These are phyloP conservation scores for Cyanistes caeruleus DNA, from an alignment of 2,113 vertebrate species.

Conservation along the genomic window DNA sequence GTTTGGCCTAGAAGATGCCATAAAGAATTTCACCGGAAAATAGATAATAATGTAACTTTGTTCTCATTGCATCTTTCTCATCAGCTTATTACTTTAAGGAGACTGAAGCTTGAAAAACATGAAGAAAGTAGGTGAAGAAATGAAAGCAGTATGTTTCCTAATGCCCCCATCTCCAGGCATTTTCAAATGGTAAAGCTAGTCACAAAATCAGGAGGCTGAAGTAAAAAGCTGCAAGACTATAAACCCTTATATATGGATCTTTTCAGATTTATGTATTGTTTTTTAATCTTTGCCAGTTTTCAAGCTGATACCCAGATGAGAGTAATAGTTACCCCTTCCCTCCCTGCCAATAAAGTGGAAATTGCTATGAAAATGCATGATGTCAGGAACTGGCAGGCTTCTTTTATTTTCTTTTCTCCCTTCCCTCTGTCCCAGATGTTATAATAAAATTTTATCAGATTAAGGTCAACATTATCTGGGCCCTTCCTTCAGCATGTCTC, in stretches of 20 bases:
- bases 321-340: neutral
- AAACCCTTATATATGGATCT: neutral
- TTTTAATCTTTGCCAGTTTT: neutral
- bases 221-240: neutral
- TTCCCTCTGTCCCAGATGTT: neutral
- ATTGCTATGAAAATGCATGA: neutral
- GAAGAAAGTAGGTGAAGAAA: neutral
- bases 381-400: neutral
- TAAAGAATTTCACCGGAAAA: neutral
- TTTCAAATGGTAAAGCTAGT: neutral
- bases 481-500: neutral
- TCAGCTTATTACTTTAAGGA: neutral
- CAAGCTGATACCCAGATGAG: neutral
- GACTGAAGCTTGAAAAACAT: neutral
- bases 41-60: neutral
- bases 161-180: neutral
- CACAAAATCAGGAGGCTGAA: neutral
- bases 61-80: neutral
- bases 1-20: neutral
- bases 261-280: neutral
- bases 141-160: neutral
- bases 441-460: neutral
- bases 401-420: neutral
- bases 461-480: neutral
- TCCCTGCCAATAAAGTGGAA: neutral